Evolutionary conservation across 2,797 vertebrate genomes (phyloP), one percentile per base, ranked within the genome.

Genomic region (Molossus molossus): DNA sequence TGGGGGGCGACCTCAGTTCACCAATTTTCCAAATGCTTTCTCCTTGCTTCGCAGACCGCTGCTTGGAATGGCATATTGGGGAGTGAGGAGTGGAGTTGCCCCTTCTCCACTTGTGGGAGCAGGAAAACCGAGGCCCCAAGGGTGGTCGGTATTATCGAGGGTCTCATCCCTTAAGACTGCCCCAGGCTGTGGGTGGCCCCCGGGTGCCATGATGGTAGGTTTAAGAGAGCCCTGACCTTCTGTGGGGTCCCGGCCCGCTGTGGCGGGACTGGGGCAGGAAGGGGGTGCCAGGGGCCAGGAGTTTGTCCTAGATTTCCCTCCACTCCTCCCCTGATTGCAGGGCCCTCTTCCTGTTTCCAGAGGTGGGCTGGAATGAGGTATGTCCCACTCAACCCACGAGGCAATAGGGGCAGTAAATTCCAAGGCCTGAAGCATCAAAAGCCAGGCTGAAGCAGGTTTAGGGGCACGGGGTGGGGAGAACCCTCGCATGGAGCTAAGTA

Each of bases 41-140:
- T 77, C 81, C 82, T 91, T 81, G 60, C 76, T 72, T 95, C 33
- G 25, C 72, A 70, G 57, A 79, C 27, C 53, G 27, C 60, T 80
- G 82, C 53, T 64, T n/a, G 27, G 27, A 25, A 21, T 67, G 55
- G 23, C 15, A 29, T 11, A 40, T 17, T 60, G 64, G 85, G 48
- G 25, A 55, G 40, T 58, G 57, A 79, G 29, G n/a, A 17, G 13
- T 10, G 11, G 82, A 29, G 7, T 69, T 84, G 45, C 29, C 45
- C 53, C 27, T 85, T 89, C 53, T 70, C 33, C 15, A 9, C 50
- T 18, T 65, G 37, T 12, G 40, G 55, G 25, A 77, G 77, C 79
- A 76, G 72, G 95, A 55, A 75, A 65, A 21, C 33, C 14, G 64
- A 92, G 33, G 18, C 65, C 53, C 17, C 14, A 45, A 73, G 80